Conservation (phyloP, 2,113 vertebrate genomes). For the Leuciscus idus region DNA sequence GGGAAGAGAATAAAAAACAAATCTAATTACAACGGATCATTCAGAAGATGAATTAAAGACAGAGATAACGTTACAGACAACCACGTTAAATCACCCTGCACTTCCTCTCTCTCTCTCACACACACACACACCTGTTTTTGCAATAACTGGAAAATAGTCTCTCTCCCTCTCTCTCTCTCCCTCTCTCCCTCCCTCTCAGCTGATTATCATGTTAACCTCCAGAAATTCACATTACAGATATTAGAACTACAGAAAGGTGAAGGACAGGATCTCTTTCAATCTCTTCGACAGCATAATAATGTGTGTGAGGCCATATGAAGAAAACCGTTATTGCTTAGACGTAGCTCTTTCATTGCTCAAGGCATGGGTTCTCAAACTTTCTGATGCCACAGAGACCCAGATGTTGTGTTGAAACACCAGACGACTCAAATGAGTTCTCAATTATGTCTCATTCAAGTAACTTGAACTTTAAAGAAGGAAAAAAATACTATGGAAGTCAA, state of each 20-base stretch:
- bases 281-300: neutral
- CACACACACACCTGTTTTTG: slow-evolving; percentile 16
- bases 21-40: slow-evolving; percentile 73
- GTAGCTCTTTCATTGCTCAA: neutral
- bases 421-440: neutral
- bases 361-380: neutral
- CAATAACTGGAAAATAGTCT: slow-evolving; percentile 22
- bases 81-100: slow-evolving; percentile 55
- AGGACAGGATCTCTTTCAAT: neutral
- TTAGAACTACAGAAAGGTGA: neutral
- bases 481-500: too few species aligned
- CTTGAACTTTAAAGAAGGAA: too few species aligned
- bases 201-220: slow-evolving; percentile 63
- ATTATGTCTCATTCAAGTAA: neutral
- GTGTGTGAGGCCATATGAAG: neutral
- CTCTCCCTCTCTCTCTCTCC: slow-evolving; percentile 7
- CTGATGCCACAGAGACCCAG: neutral
- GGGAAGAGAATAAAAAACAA: slow-evolving; percentile 67
- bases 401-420: neutral
- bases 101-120: neutral
- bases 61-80: slow-evolving; percentile 71
- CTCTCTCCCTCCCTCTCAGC: slow-evolving; percentile 18
- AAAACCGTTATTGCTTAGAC: neutral
- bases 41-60: slow-evolving; percentile 65
- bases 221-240: neutral